A percentile compares a stretch with the other conserved stretches of the same genome.
Evolutionary conservation across 2,888 invertebrate genomes (phyloP).

Genomic region (Oscheius sp.): DNA sequence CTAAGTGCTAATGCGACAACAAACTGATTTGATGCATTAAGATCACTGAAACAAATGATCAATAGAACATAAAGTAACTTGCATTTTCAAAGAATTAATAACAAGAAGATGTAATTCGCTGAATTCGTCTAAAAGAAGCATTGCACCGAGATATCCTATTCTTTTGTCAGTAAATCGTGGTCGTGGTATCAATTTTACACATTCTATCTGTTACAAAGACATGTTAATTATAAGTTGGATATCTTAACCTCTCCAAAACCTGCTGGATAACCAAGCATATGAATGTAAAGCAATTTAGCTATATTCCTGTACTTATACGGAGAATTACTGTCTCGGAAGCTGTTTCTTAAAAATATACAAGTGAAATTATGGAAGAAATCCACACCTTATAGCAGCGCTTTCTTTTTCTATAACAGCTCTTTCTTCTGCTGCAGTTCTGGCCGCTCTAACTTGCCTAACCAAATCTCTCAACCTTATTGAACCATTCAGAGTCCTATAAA

Average conservation of each 20-base stretch:
- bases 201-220: conserved; percentile 82
- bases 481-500: conserved; percentile 75
- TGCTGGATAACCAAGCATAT: conserved; percentile 99
- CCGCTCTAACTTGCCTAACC: conserved; percentile 90
- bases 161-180: conserved; percentile 98
- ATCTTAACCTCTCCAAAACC: conserved; percentile 86
- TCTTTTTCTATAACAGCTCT: conserved; percentile 98
- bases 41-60: conserved; percentile 80
- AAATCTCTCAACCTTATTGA: conserved; percentile 96
- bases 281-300: conserved; percentile 97
- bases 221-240: not conserved
- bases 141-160: conserved; percentile 98
- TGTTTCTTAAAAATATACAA: conserved; percentile 70
- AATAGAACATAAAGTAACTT: conserved; percentile 71
- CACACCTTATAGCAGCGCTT: conserved; percentile 96
- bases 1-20: conserved; percentile 96
- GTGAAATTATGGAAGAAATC: conserved; percentile 77
- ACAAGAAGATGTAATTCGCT: conserved; percentile 98
- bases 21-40: conserved; percentile 97
- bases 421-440: conserved; percentile 97
- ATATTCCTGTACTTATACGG: conserved; percentile 99
- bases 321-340: conserved; percentile 97
- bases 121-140: conserved; percentile 95
- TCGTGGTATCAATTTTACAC: conserved; percentile 96
- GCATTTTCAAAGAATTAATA: conserved; percentile 99